These are phyloP conservation scores for Hyposmocoma kahamanoa DNA, from an alignment of 1,140 invertebrate species.

Conservation along the genomic window DNA sequence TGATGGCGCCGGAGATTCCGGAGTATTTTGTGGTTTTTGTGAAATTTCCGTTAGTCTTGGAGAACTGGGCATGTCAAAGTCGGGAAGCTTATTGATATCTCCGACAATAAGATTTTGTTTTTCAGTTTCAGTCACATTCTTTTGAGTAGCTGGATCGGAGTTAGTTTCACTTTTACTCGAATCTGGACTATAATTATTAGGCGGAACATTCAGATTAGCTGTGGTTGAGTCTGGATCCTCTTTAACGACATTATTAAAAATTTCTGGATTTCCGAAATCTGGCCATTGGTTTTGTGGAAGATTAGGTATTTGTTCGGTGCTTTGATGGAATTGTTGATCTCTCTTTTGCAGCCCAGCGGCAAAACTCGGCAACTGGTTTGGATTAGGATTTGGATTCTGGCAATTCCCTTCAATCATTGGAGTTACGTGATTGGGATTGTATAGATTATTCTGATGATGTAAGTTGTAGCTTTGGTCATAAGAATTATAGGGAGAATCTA, in stretches of 20 bases:
- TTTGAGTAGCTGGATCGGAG: conserved; percentile 38
- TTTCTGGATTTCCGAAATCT: conserved; percentile 64
- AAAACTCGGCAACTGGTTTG: conserved; percentile 55
- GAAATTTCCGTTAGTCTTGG: conserved; percentile 62
- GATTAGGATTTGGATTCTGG: conserved; percentile 47
- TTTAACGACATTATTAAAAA: conserved; percentile 72
- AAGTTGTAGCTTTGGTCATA: conserved; percentile 69
- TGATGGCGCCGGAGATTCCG: conserved; percentile 47
- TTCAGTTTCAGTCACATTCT: conserved; percentile 39
- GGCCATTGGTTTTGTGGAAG: conserved; percentile 70
- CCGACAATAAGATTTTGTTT: conserved; percentile 36
- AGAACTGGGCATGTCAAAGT: conserved; percentile 60
- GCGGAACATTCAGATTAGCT: conserved; percentile 61
- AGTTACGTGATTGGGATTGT: conserved; percentile 47
- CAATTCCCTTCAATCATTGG: conserved; percentile 44
- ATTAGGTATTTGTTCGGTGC: conserved; percentile 26
- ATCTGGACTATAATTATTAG: conserved; percentile 70
- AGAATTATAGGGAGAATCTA: conserved; percentile 80
- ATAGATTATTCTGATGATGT: conserved; percentile 65
- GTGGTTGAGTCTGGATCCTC: conserved; percentile 81
- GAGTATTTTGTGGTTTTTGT: conserved; percentile 52
- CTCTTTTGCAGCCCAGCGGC: conserved; percentile 56
- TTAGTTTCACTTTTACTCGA: conserved; percentile 60
- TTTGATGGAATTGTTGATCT: conserved; percentile 40
- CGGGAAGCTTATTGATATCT: conserved; percentile 52